A percentile compares a stretch with the other conserved stretches of the same genome.
phyloP scores from a whole-genome alignment of 2,888 invertebrate species.

The Parnassius mnemosyne region DNA sequence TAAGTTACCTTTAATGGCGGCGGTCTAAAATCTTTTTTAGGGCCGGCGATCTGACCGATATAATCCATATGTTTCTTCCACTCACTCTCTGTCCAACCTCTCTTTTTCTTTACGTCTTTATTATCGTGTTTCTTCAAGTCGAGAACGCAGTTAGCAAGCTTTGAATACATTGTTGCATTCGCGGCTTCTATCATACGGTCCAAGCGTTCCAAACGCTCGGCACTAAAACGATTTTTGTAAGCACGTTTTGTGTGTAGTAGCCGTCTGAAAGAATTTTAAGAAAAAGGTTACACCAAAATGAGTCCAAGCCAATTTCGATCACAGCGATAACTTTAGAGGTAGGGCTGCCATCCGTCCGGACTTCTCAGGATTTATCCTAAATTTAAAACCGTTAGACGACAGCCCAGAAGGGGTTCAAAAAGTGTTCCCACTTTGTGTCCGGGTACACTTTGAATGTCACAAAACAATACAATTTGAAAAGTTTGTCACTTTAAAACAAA shows the following conservation, averaged over 20 bases:
- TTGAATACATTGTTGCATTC: conserved; percentile 61
- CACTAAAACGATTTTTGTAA: conserved; percentile 55
- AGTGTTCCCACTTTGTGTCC: too few species aligned
- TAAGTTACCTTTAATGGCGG: conserved; percentile 44
- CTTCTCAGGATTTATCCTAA: too few species aligned
- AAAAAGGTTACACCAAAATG: too few species aligned
- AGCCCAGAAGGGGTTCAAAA: too few species aligned
- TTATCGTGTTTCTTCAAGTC: conserved; percentile 58
- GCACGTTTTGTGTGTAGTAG: conserved; percentile 51
- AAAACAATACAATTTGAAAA: too few species aligned
- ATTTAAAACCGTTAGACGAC: too few species aligned
- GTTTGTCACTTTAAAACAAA: too few species aligned
- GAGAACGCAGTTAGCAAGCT: conserved; percentile 60
- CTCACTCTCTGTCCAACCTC: conserved; percentile 61
- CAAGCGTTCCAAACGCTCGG: conserved; percentile 54
- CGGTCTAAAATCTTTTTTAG: conserved; percentile 48
- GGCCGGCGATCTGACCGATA: conserved; percentile 57
- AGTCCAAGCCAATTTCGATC: too few species aligned
- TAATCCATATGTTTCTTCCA: conserved; percentile 76
- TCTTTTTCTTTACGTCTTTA: conserved; percentile 58
- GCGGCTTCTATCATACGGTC: conserved; percentile 63
- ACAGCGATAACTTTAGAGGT: too few species aligned
- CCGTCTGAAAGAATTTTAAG: conserved; percentile 43
- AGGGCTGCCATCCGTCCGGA: too few species aligned
- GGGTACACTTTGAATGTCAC: too few species aligned